Evolutionary conservation across 2,113 vertebrate species (phyloP).

Genomic region (Odocoileus hemionus): DNA sequence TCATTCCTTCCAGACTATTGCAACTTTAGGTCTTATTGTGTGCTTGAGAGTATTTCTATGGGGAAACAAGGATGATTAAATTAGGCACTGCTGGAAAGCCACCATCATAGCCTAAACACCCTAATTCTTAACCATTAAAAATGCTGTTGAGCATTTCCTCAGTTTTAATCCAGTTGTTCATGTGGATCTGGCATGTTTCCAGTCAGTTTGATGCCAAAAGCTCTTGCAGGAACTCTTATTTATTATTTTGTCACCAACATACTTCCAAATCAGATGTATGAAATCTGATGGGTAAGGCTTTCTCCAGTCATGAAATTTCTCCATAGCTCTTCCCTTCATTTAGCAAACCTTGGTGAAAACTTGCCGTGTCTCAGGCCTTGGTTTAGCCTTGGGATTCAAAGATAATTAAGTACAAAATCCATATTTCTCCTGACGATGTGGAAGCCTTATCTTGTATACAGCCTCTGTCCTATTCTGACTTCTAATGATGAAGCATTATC

Average conservation of each 20-base stretch:
- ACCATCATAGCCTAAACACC: background rate
- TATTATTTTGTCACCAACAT: slow-evolving; percentile 26
- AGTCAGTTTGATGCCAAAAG: slow-evolving; percentile 6
- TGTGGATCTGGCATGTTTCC: background rate
- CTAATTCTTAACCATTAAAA: background rate
- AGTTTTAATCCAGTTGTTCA: background rate
- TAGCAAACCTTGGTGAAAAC: slow-evolving; percentile 29
- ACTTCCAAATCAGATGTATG: slow-evolving; percentile 16
- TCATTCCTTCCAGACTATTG: background rate
- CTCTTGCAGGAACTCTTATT: slow-evolving; percentile 15
- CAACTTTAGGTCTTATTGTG: background rate
- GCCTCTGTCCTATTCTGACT: background rate
- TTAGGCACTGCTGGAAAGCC: background rate
- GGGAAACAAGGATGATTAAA: background rate
- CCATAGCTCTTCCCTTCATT: slow-evolving; percentile 4
- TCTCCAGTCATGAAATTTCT: slow-evolving; percentile 29
- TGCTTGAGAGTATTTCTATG: background rate
- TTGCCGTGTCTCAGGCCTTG: background rate
- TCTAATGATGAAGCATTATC: slow-evolving; percentile 46
- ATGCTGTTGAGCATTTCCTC: background rate
- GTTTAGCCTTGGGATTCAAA: background rate
- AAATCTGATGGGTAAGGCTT: background rate
- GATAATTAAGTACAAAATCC: slow-evolving; percentile 16
- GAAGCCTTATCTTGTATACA: slow-evolving; percentile 12
- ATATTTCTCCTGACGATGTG: background rate